Percentiles rank a stretch among this genome's conserved stretches.
Conservation (phyloP, 2,888 invertebrate species). For the Tetropium fuscum region DNA sequence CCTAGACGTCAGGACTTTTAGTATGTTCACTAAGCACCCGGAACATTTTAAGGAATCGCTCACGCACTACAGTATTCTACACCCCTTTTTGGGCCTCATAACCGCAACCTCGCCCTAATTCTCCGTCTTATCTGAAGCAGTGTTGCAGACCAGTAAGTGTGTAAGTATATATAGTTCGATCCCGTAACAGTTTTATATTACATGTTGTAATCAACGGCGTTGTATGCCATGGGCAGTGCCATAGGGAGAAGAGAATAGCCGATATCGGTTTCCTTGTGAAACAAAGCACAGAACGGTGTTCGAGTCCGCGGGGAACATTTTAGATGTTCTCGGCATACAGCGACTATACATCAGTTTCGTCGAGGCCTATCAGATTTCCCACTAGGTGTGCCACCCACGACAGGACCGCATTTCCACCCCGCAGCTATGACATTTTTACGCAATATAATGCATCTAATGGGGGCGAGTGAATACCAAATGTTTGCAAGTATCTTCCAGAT, state of each 20-base stretch:
- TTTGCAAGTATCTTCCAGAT: no score
- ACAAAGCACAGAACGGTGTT: slow-evolving; percentile 47
- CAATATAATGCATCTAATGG: neutral
- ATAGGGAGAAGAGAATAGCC: slow-evolving; percentile 5
- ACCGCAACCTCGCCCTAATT: slow-evolving; percentile 2
- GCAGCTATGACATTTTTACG: slow-evolving; percentile 4
- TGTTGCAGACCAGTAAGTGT: neutral
- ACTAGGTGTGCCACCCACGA: slow-evolving; percentile 38
- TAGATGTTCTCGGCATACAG: slow-evolving; percentile 11
- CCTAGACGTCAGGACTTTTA: no score
- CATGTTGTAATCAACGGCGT: slow-evolving; percentile 3
- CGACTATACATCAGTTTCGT: slow-evolving; percentile 30
- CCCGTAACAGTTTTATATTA: slow-evolving; percentile 19
- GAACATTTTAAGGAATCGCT: no score
- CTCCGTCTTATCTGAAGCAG: neutral
- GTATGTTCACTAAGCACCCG: no score
- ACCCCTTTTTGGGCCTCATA: neutral
- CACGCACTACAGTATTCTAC: no score
- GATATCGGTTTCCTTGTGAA: slow-evolving; percentile 40
- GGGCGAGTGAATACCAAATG: neutral
- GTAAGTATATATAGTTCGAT: no score
- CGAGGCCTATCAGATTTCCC: slow-evolving; percentile 38
- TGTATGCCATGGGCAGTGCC: neutral
- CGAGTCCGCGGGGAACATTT: slow-evolving; percentile 40
- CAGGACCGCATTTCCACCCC: slow-evolving; percentile 8